Base-by-base conservation (phyloP, 2,888 invertebrate species). In the Gasteruption jaculator region DNA sequence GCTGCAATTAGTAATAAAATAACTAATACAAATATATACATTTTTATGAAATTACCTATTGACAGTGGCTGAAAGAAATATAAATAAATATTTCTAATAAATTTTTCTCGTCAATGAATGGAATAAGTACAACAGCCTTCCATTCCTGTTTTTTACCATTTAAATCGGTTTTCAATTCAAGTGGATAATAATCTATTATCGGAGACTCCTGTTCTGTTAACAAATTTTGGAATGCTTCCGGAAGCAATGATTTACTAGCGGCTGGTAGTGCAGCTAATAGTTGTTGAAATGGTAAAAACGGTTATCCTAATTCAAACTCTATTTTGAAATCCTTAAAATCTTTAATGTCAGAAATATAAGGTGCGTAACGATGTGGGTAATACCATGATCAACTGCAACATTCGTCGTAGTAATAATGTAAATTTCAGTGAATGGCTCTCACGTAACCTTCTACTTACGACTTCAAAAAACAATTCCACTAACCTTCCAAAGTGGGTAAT, bases 331-430 rank as follows among this genome's bases (percentile, higher is more conserved):
- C 73, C 52, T 80, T 75, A 64, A 95, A 92, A 41, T 85, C 82
- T 56, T 80, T 82, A 16, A 96, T 80, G 68, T 97, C 96, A 3
- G 94, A 94, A 53, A 94, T 86, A 67, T 86, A 96, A 0, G 96
- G 96, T 0, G 95, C 89, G 72, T 96, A 97, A 72, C 97, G 95
- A 63, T 91, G 89, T 0, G 94, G 93, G 71, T 94, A 97, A 73
- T 79, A 96, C 96, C 96, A 97, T 19, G 91, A 88, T 96, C 97
- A 97, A 0, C 94, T 94, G 37, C 87, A 86, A 24, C 93, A 90
- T 4, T 96, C 96, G 61, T 90, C 85, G 72, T 93, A 97, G 71
- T 97, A 97, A 71, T 97, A 97, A 63, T 86, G 80, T n/a, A 96
- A 74, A 63, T 92, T 91, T 96, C 96, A 97, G 61, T 96, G 95